Evolutionary conservation across 1,140 invertebrate species (phyloP).

Genomic region (Caenorhabditis elegans): DNA sequence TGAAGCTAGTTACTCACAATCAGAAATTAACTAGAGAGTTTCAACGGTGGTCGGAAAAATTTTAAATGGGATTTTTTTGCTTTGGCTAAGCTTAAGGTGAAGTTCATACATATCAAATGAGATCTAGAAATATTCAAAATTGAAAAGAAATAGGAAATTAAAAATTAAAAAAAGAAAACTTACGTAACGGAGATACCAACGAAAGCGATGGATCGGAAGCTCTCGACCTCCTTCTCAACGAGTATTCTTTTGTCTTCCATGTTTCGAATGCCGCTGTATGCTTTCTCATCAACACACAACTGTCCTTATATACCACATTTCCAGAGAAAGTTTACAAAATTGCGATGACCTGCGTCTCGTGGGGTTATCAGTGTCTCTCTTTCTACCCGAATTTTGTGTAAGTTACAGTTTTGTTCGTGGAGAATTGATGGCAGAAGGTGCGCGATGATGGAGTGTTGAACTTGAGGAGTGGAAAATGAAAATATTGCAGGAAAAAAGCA

Average conservation of each 20-base stretch:
- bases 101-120: background rate
- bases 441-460: background rate
- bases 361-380: background rate
- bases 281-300: background rate
- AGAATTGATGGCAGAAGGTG: background rate
- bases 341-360: background rate
- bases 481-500: slow-evolving; percentile 24
- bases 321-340: slow-evolving; percentile 25
- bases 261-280: background rate
- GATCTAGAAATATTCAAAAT: background rate
- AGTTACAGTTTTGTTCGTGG: background rate
- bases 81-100: too few species aligned
- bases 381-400: background rate
- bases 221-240: slow-evolving; percentile 48
- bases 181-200: slow-evolving; percentile 52
- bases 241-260: slow-evolving; percentile 30
- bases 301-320: slow-evolving; percentile 12
- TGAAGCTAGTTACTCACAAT: too few species aligned
- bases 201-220: slow-evolving; percentile 51
- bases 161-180: background rate
- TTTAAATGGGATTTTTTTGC: too few species aligned
- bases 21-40: too few species aligned
- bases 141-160: background rate
- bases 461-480: background rate
- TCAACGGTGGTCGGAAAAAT: too few species aligned